Evolutionary conservation across 2,888 invertebrate species (phyloP), one percentile per base, ranked within the genome.

Genomic region (Anthophora plumipes): DNA sequence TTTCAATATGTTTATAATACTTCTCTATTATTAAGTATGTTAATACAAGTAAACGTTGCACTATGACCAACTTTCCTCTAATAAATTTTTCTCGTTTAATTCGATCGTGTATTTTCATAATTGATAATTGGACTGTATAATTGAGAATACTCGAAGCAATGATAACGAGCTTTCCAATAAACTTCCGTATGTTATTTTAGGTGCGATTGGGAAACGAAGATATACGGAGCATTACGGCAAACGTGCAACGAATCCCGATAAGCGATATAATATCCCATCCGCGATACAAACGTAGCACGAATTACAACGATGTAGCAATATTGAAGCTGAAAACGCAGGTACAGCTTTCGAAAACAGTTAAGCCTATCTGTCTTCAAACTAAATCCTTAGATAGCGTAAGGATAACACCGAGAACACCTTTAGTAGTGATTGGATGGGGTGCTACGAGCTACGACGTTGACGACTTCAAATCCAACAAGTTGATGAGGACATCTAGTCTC

Each of bases 401-500:
- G 0, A 22, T 59, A 8, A 37, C 43, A n/a, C 1, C 72, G 11
- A 86, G 88, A 43, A 77, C 79, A 3, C 82, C 88, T 2, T 84
- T 92, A 5, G 61, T 91, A 4, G 91, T 89, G 0, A 85, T 89
- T 5, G 93, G 93, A 20, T 93, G 91, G 89, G 93, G 93, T 7
- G 81, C 77, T 0, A 91, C 89, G 0, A 78, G 70, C 6, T 75
- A 86, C 17, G 86, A 66, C 20, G 69, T 75, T 0, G 79, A 77
- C 0, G 55, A 66, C 0, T 89, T 4, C 31, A 31, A 31, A 31
- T 4, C 90, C 4, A 52, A 54, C 0, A 78, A 67, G 12, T 66
- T 93, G n/a, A 83, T 90, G 80, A 92, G 89, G 75, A 90, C 92
- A 0, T 89, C 88, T 0, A 83, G 77, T 63, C 82, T 93, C 31